phyloP scores from a whole-genome alignment of 2,797 vertebrate species.

The Sebastes hubbsi region DNA sequence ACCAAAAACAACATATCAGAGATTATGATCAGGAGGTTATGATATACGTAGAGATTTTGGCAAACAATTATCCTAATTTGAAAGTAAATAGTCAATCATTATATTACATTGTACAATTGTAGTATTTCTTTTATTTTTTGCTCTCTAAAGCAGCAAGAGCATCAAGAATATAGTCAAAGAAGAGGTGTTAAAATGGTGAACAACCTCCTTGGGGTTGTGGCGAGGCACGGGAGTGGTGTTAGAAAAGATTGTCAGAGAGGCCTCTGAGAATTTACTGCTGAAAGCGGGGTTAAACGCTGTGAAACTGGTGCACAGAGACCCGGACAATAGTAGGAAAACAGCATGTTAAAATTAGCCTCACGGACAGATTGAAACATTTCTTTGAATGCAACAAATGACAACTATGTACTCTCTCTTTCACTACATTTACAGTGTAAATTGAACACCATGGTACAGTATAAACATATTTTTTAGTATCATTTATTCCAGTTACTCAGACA shows the following conservation, averaged over 20 bases:
- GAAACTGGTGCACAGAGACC: constrained; percentile 13
- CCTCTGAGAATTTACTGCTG: constrained; percentile 36
- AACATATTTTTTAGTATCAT: not conserved
- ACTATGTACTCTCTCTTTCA: not conserved
- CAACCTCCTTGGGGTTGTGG: constrained; percentile 5
- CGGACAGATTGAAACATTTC: not conserved
- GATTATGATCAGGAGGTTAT: not conserved
- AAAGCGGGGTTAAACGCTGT: constrained; percentile 45
- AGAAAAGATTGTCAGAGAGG: constrained; percentile 22
- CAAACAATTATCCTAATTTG: not conserved
- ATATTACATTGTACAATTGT: not conserved
- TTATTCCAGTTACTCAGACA: not conserved
- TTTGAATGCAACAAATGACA: not conserved
- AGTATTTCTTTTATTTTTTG: not conserved
- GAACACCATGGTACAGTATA: not conserved
- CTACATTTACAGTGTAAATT: not conserved
- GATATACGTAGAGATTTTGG: not conserved
- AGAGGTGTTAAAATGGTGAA: constrained; percentile 28
- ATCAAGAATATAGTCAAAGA: constrained; percentile 15
- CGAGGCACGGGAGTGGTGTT: constrained; percentile 15
- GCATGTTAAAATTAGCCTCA: constrained; percentile 6
- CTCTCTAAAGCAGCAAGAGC: constrained; percentile 3
- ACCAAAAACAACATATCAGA: not conserved
- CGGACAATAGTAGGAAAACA: not conserved
- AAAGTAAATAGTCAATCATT: not conserved